Evolutionary conservation across 1,140 invertebrate species (phyloP).

Genomic region (Pseudomyrmex concolor): DNA sequence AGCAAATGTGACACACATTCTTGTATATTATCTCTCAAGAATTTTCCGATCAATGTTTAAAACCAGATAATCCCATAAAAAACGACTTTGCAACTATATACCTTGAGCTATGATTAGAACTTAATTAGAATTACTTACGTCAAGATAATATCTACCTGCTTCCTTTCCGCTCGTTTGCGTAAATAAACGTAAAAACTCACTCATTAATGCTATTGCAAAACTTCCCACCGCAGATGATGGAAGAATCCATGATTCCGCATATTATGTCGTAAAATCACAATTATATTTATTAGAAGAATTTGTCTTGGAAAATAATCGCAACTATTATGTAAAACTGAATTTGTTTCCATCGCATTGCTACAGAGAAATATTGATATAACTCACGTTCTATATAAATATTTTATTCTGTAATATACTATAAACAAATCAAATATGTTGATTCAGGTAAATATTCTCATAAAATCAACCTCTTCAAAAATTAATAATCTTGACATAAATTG

Average conservation of each 20-base stretch:
- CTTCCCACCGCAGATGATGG: not conserved
- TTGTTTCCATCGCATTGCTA: not conserved
- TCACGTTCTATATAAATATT: too few relatives aligned
- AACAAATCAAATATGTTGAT: too few relatives aligned
- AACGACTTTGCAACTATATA: not conserved
- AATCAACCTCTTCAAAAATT: too few relatives aligned
- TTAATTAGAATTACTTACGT: slow-evolving; percentile 13
- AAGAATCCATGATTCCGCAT: not conserved
- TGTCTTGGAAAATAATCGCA: not conserved
- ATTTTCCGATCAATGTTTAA: not conserved
- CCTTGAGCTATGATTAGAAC: not conserved
- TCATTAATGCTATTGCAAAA: not conserved
- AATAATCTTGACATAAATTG: too few relatives aligned
- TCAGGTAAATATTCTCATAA: too few relatives aligned
- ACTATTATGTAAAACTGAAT: not conserved
- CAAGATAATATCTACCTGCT: not conserved
- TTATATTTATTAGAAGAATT: slow-evolving; percentile 6
- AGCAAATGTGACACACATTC: not conserved
- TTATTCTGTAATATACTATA: too few relatives aligned
- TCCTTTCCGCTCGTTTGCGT: not conserved
- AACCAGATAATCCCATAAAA: not conserved
- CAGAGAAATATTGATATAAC: not conserved
- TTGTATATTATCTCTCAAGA: not conserved
- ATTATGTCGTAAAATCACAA: not conserved
- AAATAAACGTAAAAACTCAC: not conserved